Base-by-base conservation (phyloP, 2,888 invertebrate species). In the Scaptomyza caliginosa region DNA sequence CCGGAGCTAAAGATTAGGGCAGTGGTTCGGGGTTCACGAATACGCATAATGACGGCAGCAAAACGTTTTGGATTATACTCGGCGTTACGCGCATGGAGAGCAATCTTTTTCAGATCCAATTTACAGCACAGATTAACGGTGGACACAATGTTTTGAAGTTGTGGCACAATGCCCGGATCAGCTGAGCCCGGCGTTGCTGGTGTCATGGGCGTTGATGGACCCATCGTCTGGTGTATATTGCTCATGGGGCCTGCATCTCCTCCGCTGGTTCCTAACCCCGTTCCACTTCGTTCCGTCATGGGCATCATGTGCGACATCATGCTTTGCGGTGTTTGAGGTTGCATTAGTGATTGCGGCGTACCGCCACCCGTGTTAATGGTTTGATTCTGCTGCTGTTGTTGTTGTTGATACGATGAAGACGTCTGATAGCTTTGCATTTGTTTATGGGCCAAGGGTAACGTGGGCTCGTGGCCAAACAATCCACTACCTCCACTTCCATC, bases 11-110 rank as follows among this genome's bases (percentile, higher is more conserved):
- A 96, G 74, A 95, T 95, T 19, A 95, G 90, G 4, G 95, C 95
- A 13, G 95, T 95, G 5, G 95, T 99, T 92, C 98, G 92, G 0
- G 96, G 96, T 91, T 96, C 99, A 86, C 93, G 94, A 91, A 94
- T 96, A 90, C 99, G 93, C 99, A 99, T 99, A 56, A 99, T 99
- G 3, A 99, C 99, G 34, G 99, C 99, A 49, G 99, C 98, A 93
- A 99, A 99, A 88, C 99, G 95, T 92, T 99, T 99, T 7, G 99
- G 99, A 91, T 99, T 99, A 90, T 99, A 99, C 92, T 99, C 99
- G 2, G 99, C 99, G 93, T 99, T 99, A 90, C 99, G 95, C 0
- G 99, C 99, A 90, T 98, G 98, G 2, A 99, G 92, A 0, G 99
- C 99, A 82, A 99, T 99, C 92, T 97, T 97, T 89, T 99, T 99